Evolutionary conservation across 2,113 vertebrate genomes (phyloP).

Genomic region (Rhodinocichla rosea): DNA sequence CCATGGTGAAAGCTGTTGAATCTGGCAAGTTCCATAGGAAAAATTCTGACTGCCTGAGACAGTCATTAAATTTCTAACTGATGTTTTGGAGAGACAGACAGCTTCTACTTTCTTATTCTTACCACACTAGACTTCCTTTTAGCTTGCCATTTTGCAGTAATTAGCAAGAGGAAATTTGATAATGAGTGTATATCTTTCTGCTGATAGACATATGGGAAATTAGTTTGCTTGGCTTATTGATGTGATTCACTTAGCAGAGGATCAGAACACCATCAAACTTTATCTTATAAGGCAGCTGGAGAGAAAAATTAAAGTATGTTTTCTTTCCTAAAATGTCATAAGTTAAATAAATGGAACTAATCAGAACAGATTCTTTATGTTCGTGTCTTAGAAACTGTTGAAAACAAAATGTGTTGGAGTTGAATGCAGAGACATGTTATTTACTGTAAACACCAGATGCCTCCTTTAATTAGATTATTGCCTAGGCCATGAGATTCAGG

Average conservation of each 20-base stretch:
- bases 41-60: conserved; percentile 69
- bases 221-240: neutral
- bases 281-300: neutral
- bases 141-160: conserved; percentile 63
- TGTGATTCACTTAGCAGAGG: neutral
- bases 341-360: neutral
- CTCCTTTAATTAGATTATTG: neutral
- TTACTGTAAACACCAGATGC: neutral
- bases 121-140: conserved; percentile 50
- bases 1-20: conserved; percentile 57
- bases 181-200: conserved; percentile 15
- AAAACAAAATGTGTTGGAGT: neutral
- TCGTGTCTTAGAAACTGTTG: neutral
- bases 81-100: conserved; percentile 52
- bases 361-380: neutral
- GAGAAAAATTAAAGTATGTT: neutral
- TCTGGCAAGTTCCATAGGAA: conserved; percentile 69
- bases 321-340: neutral
- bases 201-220: neutral
- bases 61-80: conserved; percentile 75
- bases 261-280: neutral
- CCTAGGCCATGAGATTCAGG: neutral
- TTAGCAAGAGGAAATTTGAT: conserved; percentile 35
- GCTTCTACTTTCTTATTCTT: conserved; percentile 55
- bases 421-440: neutral